Percentiles rank a stretch among this genome's conserved stretches.
Conservation (phyloP, 2,113 vertebrate species). For the Lamprotornis superbus region DNA sequence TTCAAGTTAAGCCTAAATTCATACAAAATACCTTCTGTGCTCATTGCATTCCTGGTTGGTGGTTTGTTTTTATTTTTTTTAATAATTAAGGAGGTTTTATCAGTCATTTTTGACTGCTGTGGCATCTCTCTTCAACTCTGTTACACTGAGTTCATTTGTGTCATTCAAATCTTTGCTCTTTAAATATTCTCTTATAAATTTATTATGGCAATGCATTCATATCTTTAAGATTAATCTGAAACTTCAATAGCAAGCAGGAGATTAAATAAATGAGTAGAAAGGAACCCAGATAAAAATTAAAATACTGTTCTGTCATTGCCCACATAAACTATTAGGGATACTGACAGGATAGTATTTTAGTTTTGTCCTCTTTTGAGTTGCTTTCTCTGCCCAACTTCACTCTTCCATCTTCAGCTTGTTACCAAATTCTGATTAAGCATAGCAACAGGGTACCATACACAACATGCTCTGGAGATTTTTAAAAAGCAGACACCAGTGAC, state of each 20-base stretch:
- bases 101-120: constrained; percentile 64
- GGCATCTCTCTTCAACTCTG: constrained; percentile 53
- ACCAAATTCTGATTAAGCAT: constrained; percentile 44
- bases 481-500: constrained; percentile 25
- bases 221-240: constrained; percentile 73
- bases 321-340: constrained; percentile 44
- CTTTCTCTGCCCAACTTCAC: background rate
- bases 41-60: background rate
- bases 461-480: background rate
- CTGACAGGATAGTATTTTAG: constrained; percentile 61
- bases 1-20: constrained; percentile 61
- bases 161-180: constrained; percentile 75
- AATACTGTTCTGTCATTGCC: constrained; percentile 52
- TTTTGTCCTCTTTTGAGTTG: constrained; percentile 12
- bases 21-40: constrained; percentile 36
- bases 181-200: constrained; percentile 76
- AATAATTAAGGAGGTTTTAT: constrained; percentile 57
- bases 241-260: constrained; percentile 69
- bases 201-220: constrained; percentile 71
- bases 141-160: constrained; percentile 66
- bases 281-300: constrained; percentile 68
- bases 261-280: constrained; percentile 68
- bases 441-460: background rate
- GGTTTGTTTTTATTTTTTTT: background rate
- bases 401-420: constrained; percentile 10